Evolutionary conservation across 2,113 vertebrate species (phyloP), one percentile per base, ranked within the genome.

Genomic region (Chlorodrepanis virens): DNA sequence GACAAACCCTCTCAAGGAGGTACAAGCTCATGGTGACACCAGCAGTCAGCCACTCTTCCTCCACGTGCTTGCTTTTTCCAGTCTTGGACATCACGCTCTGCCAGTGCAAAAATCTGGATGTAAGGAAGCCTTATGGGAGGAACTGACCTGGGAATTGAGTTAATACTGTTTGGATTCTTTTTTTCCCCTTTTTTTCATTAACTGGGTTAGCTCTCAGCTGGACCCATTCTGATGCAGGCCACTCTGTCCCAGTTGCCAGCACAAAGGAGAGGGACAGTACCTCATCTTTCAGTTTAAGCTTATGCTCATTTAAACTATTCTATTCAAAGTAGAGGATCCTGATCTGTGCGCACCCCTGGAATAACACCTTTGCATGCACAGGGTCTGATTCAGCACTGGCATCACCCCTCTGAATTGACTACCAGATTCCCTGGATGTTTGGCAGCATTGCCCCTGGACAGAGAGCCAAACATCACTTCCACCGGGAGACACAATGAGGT

Each of bases 161-260:
- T 80, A 75, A 59, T 45, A 22, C 11, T 25, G 13, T 54, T 94
- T 79, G 69, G 24, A 53, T 65, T 81, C 27, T 47, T 89, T 70
- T 45, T 49, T 50, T 70, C 61, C 9, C 29, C 63, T 44, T 76
- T 20, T 23, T 89, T 91, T 64, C 52, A 65, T 60, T 68, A 91
- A 94, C 10, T 93, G 64, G 65, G 84, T 91, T 93, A 89, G 22
- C 10, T 94, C 87, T 94, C 87, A 89, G 87, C 69, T 93, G 65
- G 77, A 87, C 24, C 56, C 47, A 31, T 39, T 71, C 39, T 79
- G 44, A 87, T 89, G 35, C 74, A 94, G 64, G 65, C 60, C 81
- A 54, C 33, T 14, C 29, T 61, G 28, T 16, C 18, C 45, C 52
- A 40, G 29, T 47, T 87, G 77, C 83, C 92, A 91, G 61, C 27